Percentiles rank a stretch among this genome's conserved stretches.
These are phyloP conservation scores for Epicampocera succincta DNA, from an alignment of 2,888 invertebrate species.

Conservation along the genomic window DNA sequence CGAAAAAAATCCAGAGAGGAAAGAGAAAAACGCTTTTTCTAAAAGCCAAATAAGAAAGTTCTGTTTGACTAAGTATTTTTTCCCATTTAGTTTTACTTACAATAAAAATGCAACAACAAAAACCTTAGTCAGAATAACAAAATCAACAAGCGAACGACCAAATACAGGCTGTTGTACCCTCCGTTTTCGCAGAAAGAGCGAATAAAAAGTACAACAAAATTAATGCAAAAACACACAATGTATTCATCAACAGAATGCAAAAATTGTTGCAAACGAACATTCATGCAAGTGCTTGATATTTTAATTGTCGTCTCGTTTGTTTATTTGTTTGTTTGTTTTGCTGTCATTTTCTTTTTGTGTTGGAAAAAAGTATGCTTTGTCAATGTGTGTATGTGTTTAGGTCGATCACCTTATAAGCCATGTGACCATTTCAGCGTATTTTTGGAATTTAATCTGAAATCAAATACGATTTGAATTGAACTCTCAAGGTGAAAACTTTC, in stretches of 20 bases:
- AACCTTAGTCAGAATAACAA: slow-evolving; percentile 30
- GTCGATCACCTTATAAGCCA: slow-evolving; percentile 63
- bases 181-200: not conserved
- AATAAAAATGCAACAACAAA: slow-evolving; percentile 41
- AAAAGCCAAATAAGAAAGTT: too few relatives aligned
- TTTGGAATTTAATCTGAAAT: too few relatives aligned
- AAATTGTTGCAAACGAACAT: slow-evolving; percentile 1
- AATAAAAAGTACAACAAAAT: not conserved
- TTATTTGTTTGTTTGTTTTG: not conserved
- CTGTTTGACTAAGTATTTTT: slow-evolving; percentile 35
- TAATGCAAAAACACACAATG: slow-evolving; percentile 1
- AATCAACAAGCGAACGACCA: slow-evolving; percentile 3
- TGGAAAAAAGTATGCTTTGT: not conserved
- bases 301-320: not conserved
- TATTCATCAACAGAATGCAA: not conserved
- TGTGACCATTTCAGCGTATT: slow-evolving; percentile 6
- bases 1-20: not conserved
- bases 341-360: not conserved
- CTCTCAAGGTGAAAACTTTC: too few relatives aligned
- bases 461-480: too few relatives aligned
- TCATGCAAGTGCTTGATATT: not conserved
- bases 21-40: not conserved
- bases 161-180: not conserved
- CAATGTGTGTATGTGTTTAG: slow-evolving; percentile 31
- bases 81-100: slow-evolving; percentile 43